Base-by-base conservation (phyloP, 2,797 vertebrate species). In the Meriones psammophilus region DNA sequence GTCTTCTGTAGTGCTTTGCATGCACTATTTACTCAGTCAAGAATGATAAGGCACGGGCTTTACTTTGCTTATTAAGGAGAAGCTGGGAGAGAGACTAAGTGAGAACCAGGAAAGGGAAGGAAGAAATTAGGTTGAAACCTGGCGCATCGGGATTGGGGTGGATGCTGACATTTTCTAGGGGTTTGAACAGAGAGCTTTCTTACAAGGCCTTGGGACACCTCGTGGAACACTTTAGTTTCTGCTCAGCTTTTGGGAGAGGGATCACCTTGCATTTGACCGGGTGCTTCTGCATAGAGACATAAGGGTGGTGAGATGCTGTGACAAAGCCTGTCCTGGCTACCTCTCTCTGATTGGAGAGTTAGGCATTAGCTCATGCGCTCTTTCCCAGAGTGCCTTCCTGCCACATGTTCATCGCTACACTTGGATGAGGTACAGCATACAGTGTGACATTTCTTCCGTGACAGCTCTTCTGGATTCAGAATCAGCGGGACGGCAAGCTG, bases 391-490 rank as follows among this genome's bases (percentile, higher is more conserved):
- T 14, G 85, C 71, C 89, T 86, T 77, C 62, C 26, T 54, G 69
- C 58, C 93, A 73, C 90, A 30, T 46, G 62, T 73, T 96, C 66
- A 46, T 54, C 58, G 33, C 58, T 68, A 92, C 8, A 64, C 66
- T 73, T 42, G 62, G 39, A 60, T 4, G 56, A 62, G 30, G 50
- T 62, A 50, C 54, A 15, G 50, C 12, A 66, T 20, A 46, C 1
- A 9, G 30, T 56, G 33, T 79, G 88, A 39, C 58, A 39, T 79
- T 81, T 88, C 87, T 50, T 68, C 71, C n/a, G n/a, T 46, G 76
- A 92, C 33, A 42, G 6, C 5, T 60, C 46, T 92, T 24, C 73
- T 50, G 76, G 85, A 28, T 81, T 46, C 56, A 15, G 64, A 36
- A 28, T 58, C 13, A 33, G 66, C 24, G 30, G 46, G 30, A 17